phyloP scores from a whole-genome alignment of 2,888 invertebrate genomes.

The Chrysodeixis includens region DNA sequence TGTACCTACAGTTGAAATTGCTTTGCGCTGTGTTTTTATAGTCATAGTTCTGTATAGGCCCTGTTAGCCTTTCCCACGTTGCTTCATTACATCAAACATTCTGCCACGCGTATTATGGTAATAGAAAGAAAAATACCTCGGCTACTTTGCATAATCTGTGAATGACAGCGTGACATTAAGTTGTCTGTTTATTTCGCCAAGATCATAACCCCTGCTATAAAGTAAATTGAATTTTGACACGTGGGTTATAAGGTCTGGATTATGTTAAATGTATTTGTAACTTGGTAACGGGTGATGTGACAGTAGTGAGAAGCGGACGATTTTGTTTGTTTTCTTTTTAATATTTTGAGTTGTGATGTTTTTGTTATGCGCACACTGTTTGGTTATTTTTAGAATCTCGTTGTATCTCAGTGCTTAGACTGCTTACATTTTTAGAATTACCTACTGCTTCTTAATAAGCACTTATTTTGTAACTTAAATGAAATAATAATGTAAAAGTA shows the following conservation, averaged over 20 bases:
- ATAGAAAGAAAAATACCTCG: conserved; percentile 77
- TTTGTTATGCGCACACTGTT: conserved; percentile 30
- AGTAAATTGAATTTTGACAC: conserved; percentile 37
- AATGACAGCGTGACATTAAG: conserved; percentile 81
- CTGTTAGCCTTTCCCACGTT: conserved; percentile 83
- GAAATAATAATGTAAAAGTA: background rate
- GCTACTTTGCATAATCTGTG: conserved; percentile 85
- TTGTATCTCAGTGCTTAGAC: conserved; percentile 2
- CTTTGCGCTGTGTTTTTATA: conserved; percentile 29
- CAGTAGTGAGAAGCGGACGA: conserved; percentile 64
- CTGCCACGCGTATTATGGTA: conserved; percentile 79
- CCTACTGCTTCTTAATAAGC: background rate
- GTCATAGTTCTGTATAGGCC: conserved; percentile 44
- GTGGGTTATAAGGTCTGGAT: conserved; percentile 43
- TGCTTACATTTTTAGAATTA: background rate
- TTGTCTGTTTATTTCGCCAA: conserved; percentile 71
- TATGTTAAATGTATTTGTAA: conserved; percentile 41
- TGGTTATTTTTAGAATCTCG: conserved; percentile 38
- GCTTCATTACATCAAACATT: conserved; percentile 79
- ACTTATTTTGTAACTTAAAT: background rate
- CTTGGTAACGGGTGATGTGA: conserved; percentile 74
- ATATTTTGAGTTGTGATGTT: conserved; percentile 48
- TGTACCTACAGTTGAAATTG: conserved; percentile 43
- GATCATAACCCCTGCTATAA: conserved; percentile 33
- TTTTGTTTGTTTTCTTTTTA: conserved; percentile 64